Evolutionary conservation across 2,797 vertebrate genomes (phyloP).

Genomic region (Vireo griseus): DNA sequence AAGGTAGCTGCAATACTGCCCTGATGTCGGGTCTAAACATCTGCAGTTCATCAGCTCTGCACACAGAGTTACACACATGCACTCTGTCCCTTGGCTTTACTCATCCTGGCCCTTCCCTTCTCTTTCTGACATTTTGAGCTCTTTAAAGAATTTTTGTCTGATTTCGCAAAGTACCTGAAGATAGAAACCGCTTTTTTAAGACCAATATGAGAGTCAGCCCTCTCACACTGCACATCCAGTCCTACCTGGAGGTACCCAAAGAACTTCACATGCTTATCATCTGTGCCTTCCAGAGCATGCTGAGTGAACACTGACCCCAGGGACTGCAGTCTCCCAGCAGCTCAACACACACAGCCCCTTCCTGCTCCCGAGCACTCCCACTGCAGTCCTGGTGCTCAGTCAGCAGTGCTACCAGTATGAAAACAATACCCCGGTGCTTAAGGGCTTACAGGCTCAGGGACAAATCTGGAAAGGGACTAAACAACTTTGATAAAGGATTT

Average conservation of each 20-base stretch:
- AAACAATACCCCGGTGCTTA: neutral
- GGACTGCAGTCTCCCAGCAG: neutral
- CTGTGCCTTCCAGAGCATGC: neutral
- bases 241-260: neutral
- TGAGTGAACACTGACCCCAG: neutral
- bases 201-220: accelerated
- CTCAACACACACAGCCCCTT: neutral
- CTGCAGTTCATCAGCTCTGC: neutral
- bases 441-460: neutral
- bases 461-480: neutral
- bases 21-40: neutral
- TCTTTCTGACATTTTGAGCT: neutral
- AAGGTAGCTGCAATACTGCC: neutral
- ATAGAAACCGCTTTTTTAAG: neutral
- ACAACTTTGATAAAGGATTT: neutral
- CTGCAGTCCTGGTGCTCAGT: neutral
- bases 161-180: neutral
- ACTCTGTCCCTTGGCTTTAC: neutral
- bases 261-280: neutral
- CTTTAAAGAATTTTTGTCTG: neutral
- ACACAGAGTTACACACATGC: neutral
- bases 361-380: neutral
- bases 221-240: neutral
- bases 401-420: neutral
- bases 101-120: neutral